These are phyloP conservation scores for Chironex yamaguchii DNA, from an alignment of 30 jellyfish, hydroid and myxozoan species.

Conservation along the genomic window DNA sequence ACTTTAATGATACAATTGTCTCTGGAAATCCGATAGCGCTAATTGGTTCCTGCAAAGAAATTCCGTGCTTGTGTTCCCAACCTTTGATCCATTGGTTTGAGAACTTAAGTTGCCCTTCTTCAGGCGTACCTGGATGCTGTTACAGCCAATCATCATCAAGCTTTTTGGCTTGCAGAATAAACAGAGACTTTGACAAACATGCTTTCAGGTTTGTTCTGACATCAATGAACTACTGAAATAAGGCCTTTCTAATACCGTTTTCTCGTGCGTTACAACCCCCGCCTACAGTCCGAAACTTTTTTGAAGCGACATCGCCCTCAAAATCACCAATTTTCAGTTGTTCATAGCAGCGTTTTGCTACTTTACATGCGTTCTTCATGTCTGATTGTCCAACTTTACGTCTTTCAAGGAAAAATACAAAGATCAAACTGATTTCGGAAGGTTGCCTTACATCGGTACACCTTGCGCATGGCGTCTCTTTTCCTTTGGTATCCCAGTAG, in stretches of 20 bases:
- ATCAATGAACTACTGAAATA: constrained; percentile 55
- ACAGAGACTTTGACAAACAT: constrained; percentile 53
- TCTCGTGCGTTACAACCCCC: constrained; percentile 27
- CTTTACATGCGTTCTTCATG: neutral
- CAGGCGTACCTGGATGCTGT: constrained; percentile 56
- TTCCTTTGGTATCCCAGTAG: constrained; percentile 44
- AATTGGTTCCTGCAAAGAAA: constrained; percentile 71
- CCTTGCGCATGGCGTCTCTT: too few species aligned
- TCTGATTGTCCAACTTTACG: too few species aligned
- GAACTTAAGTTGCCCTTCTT: constrained; percentile 5
- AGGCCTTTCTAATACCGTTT: constrained; percentile 45
- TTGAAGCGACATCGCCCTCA: neutral
- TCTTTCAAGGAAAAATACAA: too few species aligned
- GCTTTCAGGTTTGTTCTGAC: constrained; percentile 63
- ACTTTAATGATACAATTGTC: constrained; percentile 45
- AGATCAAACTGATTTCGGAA: too few species aligned
- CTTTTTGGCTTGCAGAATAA: constrained; percentile 51
- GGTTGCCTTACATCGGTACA: too few species aligned
- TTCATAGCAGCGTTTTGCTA: neutral
- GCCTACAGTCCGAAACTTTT: constrained; percentile 21
- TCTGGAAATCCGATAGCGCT: constrained; percentile 61
- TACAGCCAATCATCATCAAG: constrained; percentile 75
- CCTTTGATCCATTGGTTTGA: constrained; percentile 62
- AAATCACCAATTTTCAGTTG: neutral
- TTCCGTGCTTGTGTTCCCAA: constrained; percentile 66